These are phyloP conservation scores for Andrena minutula DNA, from an alignment of 2,888 invertebrate species.

Conservation along the genomic window DNA sequence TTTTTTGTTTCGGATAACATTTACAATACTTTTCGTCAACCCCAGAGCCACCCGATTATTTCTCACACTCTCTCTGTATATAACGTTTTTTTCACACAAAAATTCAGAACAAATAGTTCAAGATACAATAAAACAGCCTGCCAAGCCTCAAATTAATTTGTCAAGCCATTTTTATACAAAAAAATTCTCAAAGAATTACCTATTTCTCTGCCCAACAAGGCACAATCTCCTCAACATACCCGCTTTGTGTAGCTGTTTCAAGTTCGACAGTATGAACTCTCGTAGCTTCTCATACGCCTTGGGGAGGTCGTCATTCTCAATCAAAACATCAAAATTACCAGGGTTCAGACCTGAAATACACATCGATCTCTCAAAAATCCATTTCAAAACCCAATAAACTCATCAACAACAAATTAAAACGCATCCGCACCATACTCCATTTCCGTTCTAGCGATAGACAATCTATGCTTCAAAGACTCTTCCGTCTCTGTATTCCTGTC, in stretches of 20 bases:
- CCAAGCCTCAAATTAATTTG: no score
- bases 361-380: not conserved
- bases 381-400: not conserved
- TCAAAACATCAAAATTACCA: slow-evolving; percentile 93
- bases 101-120: no score
- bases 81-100: no score
- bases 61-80: no score
- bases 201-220: no score
- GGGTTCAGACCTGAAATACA: slow-evolving; percentile 82
- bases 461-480: slow-evolving; percentile 92
- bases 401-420: not conserved
- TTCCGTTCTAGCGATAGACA: slow-evolving; percentile 92
- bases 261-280: slow-evolving; percentile 89
- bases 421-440: slow-evolving; percentile 90
- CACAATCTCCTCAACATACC: slow-evolving; percentile 13
- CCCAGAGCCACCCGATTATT: no score
- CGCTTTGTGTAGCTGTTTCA: slow-evolving; percentile 24
- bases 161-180: no score
- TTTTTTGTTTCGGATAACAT: no score
- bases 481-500: slow-evolving; percentile 96
- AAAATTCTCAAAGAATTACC: no score
- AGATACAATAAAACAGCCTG: no score
- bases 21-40: no score
- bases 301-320: slow-evolving; percentile 93
- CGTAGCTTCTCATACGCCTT: slow-evolving; percentile 91